phyloP scores from a whole-genome alignment of 2,113 vertebrate species.

The Eubucco bourcierii region DNA sequence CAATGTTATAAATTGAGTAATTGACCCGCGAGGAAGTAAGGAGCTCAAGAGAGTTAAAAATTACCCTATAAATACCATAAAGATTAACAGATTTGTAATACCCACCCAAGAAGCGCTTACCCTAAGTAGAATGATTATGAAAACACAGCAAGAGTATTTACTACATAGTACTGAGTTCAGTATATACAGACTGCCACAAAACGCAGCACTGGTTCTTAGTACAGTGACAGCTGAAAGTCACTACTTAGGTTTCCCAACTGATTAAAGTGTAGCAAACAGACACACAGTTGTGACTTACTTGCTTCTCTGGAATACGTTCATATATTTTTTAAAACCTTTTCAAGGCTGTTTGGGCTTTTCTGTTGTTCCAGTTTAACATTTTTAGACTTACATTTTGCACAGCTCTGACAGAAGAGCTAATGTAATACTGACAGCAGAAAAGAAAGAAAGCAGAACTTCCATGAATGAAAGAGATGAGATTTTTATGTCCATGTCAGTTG shows the following conservation, averaged over 20 bases:
- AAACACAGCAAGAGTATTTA: slow-evolving; percentile 67
- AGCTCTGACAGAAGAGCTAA: not conserved
- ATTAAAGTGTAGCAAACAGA: not conserved
- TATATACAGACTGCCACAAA: slow-evolving; percentile 62
- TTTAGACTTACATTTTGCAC: not conserved
- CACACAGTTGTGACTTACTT: not conserved
- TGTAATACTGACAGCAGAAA: not conserved
- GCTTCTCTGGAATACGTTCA: not conserved
- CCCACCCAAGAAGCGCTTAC: slow-evolving; percentile 70
- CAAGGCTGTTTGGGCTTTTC: not conserved
- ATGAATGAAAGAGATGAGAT: not conserved
- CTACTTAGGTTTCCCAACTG: not conserved
- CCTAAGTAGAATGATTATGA: slow-evolving; percentile 67
- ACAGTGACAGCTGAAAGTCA: slow-evolving; percentile 51
- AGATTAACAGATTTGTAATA: slow-evolving; percentile 72
- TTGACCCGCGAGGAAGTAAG: slow-evolving; percentile 39
- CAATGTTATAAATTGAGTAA: slow-evolving; percentile 48
- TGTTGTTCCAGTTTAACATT: not conserved
- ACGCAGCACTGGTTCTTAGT: slow-evolving; percentile 53
- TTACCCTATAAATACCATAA: slow-evolving; percentile 71
- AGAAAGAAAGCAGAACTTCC: not conserved
- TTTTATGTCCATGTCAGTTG: not conserved
- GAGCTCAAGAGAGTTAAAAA: slow-evolving; percentile 52
- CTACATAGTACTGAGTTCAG: not conserved
- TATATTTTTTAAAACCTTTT: not conserved